Conservation (phyloP, 2,797 vertebrate species). For the Yasuhikotakia modesta region DNA sequence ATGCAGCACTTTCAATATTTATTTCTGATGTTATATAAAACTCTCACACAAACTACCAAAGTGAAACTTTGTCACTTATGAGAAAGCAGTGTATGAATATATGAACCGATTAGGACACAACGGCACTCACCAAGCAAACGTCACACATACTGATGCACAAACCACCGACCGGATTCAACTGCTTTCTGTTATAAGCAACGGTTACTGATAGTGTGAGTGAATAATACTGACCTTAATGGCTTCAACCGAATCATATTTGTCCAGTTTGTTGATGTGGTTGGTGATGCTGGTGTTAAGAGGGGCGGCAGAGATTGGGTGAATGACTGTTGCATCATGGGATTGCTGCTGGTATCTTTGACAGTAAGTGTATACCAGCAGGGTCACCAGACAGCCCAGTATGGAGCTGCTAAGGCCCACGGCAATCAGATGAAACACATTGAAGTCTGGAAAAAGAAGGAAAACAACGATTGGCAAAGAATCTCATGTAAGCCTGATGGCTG, state of each 20-base stretch:
- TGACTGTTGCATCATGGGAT: slow-evolving; percentile 93
- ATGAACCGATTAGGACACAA: slow-evolving; percentile 63
- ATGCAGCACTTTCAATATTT: slow-evolving; percentile 4
- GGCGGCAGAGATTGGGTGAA: slow-evolving; percentile 91
- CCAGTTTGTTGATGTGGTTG: slow-evolving; percentile 98
- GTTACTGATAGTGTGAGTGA: background rate
- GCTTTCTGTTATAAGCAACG: slow-evolving; percentile 2
- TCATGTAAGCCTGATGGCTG: slow-evolving; percentile 5
- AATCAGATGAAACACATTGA: slow-evolving; percentile 97
- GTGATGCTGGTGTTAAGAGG: slow-evolving; percentile 98
- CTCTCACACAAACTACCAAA: slow-evolving; percentile 5
- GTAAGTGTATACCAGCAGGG: slow-evolving; percentile 92
- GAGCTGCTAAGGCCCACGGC: slow-evolving; percentile 95
- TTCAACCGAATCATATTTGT: slow-evolving; percentile 96
- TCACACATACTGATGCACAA: slow-evolving; percentile 18
- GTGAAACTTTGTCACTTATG: slow-evolving; percentile 60
- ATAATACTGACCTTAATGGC: slow-evolving; percentile 90
- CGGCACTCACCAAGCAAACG: slow-evolving; percentile 62
- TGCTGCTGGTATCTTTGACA: slow-evolving; percentile 97
- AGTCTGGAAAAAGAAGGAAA: slow-evolving; percentile 76
- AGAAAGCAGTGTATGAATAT: slow-evolving; percentile 74
- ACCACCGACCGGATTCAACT: background rate
- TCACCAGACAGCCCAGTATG: slow-evolving; percentile 93
- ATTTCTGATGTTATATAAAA: slow-evolving; percentile 18
- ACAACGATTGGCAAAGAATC: slow-evolving; percentile 18